Percentiles rank a stretch among this genome's conserved stretches.
These are phyloP conservation scores for Cataglyphis albicans DNA, from an alignment of 2,888 invertebrate genomes.

Conservation along the genomic window DNA sequence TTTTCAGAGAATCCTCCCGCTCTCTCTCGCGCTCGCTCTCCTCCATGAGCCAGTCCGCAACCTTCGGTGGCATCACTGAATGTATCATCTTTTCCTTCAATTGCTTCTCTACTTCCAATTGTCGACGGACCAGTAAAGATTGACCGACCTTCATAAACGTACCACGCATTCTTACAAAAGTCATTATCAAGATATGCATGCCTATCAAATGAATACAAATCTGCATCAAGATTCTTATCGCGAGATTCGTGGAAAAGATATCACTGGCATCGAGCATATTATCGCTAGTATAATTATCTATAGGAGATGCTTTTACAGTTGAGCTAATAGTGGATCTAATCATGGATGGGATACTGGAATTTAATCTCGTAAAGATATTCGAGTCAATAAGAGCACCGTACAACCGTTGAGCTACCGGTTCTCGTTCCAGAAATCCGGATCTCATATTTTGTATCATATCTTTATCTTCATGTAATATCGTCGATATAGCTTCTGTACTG, in stretches of 20 bases:
- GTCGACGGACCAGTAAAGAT: constrained; percentile 94
- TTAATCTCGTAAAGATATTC: constrained; percentile 67
- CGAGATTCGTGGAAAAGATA: constrained; percentile 85
- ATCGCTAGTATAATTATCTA: constrained; percentile 61
- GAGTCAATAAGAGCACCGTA: constrained; percentile 61
- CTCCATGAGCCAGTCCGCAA: constrained; percentile 94
- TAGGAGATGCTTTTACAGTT: constrained; percentile 56
- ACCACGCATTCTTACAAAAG: constrained; percentile 96
- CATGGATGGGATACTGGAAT: constrained; percentile 66
- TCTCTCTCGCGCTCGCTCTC: constrained; percentile 90
- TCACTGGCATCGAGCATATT: constrained; percentile 66
- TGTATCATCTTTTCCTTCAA: constrained; percentile 99
- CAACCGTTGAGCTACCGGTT: constrained; percentile 61
- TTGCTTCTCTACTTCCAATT: constrained; percentile 97
- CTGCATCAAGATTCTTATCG: constrained; percentile 93
- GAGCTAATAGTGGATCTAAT: constrained; percentile 54
- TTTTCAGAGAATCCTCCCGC: constrained; percentile 86
- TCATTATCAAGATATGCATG: constrained; percentile 97
- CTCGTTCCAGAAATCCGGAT: constrained; percentile 56
- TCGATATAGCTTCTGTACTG: constrained; percentile 49
- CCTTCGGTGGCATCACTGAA: constrained; percentile 98
- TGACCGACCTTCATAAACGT: constrained; percentile 98
- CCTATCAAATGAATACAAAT: constrained; percentile 96
- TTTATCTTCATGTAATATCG: constrained; percentile 55
- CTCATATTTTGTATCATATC: constrained; percentile 64